Evolutionary conservation across 2,797 vertebrate species (phyloP).

Genomic region (Chrosomus eos): DNA sequence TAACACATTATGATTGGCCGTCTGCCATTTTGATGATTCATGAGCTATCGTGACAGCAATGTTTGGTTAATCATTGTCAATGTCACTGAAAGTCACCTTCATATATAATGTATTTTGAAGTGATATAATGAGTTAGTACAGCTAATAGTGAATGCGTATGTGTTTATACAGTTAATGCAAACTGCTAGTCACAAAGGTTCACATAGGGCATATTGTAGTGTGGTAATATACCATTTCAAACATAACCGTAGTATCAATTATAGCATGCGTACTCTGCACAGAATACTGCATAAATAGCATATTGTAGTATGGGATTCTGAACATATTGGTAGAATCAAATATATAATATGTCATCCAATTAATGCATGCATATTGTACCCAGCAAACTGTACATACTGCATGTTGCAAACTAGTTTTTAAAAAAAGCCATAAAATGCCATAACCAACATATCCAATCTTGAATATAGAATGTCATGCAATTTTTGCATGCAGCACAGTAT

Average conservation of each 20-base stretch:
- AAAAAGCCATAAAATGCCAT: neutral
- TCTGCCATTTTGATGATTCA: constrained; percentile 14
- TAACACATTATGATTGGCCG: neutral
- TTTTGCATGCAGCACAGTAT: neutral
- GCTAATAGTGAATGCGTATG: neutral
- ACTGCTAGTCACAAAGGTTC: neutral
- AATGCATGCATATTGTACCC: neutral
- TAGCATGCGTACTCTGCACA: neutral
- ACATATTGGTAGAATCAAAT: neutral
- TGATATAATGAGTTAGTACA: neutral
- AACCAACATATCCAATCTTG: neutral
- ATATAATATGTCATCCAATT: neutral
- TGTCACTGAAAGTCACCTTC: neutral
- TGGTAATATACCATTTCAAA: neutral
- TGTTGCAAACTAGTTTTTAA: neutral
- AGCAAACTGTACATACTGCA: neutral
- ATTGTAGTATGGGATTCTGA: neutral
- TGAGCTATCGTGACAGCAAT: neutral
- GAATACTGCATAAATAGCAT: neutral
- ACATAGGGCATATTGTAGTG: neutral
- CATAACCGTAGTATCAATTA: neutral
- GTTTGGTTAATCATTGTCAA: neutral
- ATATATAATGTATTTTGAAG: neutral
- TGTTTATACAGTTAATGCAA: neutral
- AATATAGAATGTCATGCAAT: neutral